phyloP scores from a whole-genome alignment of 2,888 invertebrate species.

The Campoplex capitator region DNA sequence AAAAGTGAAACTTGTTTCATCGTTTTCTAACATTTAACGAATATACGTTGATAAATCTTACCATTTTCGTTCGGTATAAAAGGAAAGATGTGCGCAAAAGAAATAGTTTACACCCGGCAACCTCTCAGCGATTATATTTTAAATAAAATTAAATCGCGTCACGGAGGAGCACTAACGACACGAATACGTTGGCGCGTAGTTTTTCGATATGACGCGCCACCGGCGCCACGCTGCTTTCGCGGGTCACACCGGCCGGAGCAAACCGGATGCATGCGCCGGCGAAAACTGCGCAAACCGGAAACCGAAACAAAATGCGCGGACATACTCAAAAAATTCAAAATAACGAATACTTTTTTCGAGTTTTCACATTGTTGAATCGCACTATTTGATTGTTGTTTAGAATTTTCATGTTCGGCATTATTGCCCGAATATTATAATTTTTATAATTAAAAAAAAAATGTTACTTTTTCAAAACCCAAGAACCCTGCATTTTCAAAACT shows the following conservation, averaged over 20 bases:
- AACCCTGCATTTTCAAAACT: too few species aligned
- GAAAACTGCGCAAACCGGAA: neutral
- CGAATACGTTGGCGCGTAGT: constrained; percentile 53
- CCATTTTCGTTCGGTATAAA: constrained; percentile 74
- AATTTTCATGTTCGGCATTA: too few species aligned
- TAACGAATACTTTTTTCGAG: too few species aligned
- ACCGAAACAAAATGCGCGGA: neutral
- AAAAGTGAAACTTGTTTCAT: constrained; percentile 6
- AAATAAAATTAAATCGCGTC: constrained; percentile 83
- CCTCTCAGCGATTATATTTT: constrained; percentile 84
- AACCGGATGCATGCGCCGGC: neutral
- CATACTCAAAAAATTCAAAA: neutral
- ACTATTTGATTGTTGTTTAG: too few species aligned
- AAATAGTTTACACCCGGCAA: constrained; percentile 66
- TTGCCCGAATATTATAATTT: too few species aligned
- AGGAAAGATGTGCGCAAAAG: constrained; percentile 47
- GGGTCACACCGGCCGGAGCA: neutral
- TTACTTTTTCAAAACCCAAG: too few species aligned
- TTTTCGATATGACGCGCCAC: constrained; percentile 8
- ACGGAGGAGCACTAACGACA: constrained; percentile 83
- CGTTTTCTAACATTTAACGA: neutral
- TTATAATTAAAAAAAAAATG: too few species aligned
- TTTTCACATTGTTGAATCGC: too few species aligned
- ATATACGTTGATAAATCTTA: constrained; percentile 69
- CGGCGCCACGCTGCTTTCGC: neutral